A percentile compares a stretch with the other conserved stretches of the same genome.
These are phyloP conservation scores for Coreoperca whiteheadi DNA, from an alignment of 2,113 vertebrate genomes.

Conservation along the genomic window DNA sequence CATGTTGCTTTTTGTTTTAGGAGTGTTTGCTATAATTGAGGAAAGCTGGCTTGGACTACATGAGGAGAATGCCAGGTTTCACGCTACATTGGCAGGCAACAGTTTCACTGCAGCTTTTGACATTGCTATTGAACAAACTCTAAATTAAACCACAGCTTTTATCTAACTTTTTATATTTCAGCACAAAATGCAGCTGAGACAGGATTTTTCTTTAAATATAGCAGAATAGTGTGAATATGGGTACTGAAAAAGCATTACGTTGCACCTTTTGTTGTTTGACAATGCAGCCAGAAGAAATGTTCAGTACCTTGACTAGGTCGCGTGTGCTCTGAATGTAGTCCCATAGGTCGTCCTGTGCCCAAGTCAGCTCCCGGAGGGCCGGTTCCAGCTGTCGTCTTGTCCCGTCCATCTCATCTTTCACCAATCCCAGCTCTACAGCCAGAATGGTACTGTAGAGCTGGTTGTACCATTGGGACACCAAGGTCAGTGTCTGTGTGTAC, in stretches of 20 bases:
- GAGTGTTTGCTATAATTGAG: slow-evolving; percentile 17
- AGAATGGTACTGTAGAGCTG: slow-evolving; percentile 80
- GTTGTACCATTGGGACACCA: slow-evolving; percentile 83
- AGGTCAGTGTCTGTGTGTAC: slow-evolving; percentile 80
- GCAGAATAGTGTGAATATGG: neutral
- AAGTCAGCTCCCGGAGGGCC: slow-evolving; percentile 78
- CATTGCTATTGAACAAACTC: neutral
- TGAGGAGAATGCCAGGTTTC: neutral
- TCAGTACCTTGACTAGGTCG: slow-evolving; percentile 73
- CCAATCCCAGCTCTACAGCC: slow-evolving; percentile 76
- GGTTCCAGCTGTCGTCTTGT: slow-evolving; percentile 77
- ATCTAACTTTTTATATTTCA: neutral
- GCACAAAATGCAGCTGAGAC: neutral
- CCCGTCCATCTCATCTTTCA: slow-evolving; percentile 72
- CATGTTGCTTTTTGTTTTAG: slow-evolving; percentile 12
- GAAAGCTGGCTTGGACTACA: slow-evolving; percentile 1
- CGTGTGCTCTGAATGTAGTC: slow-evolving; percentile 79
- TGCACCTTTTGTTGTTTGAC: neutral
- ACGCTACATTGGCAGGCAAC: neutral
- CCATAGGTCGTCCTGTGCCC: slow-evolving; percentile 78
- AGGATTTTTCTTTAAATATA: neutral
- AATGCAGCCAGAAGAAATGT: neutral
- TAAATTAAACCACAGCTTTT: neutral
- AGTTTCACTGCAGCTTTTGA: neutral
- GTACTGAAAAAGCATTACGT: neutral